A percentile compares a stretch with the other conserved stretches of the same genome.
Conservation (phyloP, 2,113 vertebrate genomes). For the Orientallactaga bullata region DNA sequence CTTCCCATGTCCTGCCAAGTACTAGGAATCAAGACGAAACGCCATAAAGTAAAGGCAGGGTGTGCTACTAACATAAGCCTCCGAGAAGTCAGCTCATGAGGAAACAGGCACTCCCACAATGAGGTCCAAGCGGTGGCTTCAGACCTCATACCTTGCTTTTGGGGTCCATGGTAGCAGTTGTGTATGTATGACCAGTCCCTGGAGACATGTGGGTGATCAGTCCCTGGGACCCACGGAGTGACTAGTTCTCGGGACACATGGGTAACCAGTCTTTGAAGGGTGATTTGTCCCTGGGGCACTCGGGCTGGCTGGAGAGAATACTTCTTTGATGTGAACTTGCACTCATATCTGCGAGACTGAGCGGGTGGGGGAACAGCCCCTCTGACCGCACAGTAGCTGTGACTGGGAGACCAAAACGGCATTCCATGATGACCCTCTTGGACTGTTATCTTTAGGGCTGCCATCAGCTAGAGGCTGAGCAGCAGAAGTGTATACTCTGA, state of each 20-base stretch:
- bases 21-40: neutral
- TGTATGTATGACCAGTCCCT: neutral
- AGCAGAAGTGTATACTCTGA: too few relatives aligned
- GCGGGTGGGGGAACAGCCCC: too few relatives aligned
- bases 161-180: neutral
- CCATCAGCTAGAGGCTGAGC: too few relatives aligned
- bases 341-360: neutral
- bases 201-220: neutral
- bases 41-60: fast-evolving
- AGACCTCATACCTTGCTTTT: fast-evolving
- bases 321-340: neutral
- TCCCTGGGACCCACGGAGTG: neutral
- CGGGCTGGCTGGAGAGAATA: fast-evolving
- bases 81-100: too few relatives aligned
- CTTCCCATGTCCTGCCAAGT: neutral
- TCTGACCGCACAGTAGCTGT: too few relatives aligned
- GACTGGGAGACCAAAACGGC: too few relatives aligned
- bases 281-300: too few relatives aligned
- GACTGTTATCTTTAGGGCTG: too few relatives aligned
- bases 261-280: neutral
- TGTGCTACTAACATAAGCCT: too few relatives aligned
- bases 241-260: neutral
- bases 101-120: neutral
- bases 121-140: neutral
- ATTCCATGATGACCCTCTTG: too few relatives aligned